These are phyloP conservation scores for Apeltes quadracus DNA, from an alignment of 2,113 vertebrate species.

Conservation along the genomic window DNA sequence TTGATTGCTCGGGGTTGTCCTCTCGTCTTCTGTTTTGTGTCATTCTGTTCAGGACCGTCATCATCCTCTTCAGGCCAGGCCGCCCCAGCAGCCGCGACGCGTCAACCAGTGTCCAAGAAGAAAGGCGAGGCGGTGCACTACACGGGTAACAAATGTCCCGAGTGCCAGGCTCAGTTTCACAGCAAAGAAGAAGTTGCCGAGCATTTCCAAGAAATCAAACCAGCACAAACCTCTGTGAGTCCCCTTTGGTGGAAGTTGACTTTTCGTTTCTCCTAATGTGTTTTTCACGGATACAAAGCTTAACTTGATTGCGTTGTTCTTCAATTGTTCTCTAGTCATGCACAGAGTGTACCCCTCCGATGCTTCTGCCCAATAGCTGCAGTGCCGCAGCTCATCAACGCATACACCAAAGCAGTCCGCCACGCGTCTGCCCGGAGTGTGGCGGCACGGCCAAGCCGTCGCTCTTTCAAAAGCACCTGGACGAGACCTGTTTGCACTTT, in stretches of 20 bases:
- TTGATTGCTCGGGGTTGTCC: too few relatives aligned
- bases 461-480: constrained; percentile 85
- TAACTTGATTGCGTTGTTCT: neutral
- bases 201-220: constrained; percentile 88
- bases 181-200: constrained; percentile 86
- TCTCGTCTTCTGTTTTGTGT: too few relatives aligned
- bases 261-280: neutral
- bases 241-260: neutral
- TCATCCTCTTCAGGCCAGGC: constrained; percentile 39
- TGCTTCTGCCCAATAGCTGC: constrained; percentile 93
- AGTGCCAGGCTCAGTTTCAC: constrained; percentile 89
- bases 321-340: constrained; percentile 80
- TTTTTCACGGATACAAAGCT: neutral
- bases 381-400: constrained; percentile 89
- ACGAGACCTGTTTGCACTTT: constrained; percentile 90
- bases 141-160: constrained; percentile 86
- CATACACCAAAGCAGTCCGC: constrained; percentile 87
- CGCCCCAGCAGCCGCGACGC: constrained; percentile 16
- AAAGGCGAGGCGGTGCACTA: constrained; percentile 75
- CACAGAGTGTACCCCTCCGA: constrained; percentile 85
- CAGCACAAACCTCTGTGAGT: constrained; percentile 73
- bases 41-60: neutral
- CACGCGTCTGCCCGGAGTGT: constrained; percentile 93
- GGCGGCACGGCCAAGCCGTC: constrained; percentile 85
- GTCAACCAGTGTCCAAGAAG: constrained; percentile 63